Percentiles rank a stretch among this genome's conserved stretches.
Conservation (phyloP, 2,113 vertebrate species). For the Dicrurus megarhynchus region DNA sequence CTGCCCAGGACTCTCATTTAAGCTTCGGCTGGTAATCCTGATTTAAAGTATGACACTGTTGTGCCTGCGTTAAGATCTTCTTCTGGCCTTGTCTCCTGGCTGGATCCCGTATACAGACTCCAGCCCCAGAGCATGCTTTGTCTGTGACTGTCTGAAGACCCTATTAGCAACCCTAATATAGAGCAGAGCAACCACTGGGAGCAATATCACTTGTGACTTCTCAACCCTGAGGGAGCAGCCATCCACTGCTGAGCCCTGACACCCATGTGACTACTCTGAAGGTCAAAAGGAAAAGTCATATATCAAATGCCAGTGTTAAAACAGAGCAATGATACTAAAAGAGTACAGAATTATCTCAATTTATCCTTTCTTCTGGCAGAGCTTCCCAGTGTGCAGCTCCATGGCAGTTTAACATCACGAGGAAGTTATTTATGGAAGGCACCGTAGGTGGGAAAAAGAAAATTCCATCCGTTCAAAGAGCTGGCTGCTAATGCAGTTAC, state of each 20-base stretch:
- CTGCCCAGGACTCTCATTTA: neutral
- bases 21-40: neutral
- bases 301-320: neutral
- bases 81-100: neutral
- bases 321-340: neutral
- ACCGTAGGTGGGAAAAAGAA: slow-evolving; percentile 13
- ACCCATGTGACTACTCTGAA: neutral
- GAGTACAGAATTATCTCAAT: neutral
- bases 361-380: neutral
- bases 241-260: neutral
- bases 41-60: neutral
- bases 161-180: neutral
- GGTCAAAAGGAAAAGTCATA: neutral
- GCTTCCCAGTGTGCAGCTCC: neutral
- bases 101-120: neutral
- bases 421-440: slow-evolving; percentile 32
- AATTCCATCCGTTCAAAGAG: neutral
- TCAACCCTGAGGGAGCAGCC: neutral
- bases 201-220: accelerated
- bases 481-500: neutral
- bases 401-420: neutral
- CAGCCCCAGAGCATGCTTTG: neutral
- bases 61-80: neutral
- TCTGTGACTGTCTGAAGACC: neutral
- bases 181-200: neutral